Conservation (phyloP, 37 sponge, comb jelly and placozoan species). For the Trichoplax adhaerens region DNA sequence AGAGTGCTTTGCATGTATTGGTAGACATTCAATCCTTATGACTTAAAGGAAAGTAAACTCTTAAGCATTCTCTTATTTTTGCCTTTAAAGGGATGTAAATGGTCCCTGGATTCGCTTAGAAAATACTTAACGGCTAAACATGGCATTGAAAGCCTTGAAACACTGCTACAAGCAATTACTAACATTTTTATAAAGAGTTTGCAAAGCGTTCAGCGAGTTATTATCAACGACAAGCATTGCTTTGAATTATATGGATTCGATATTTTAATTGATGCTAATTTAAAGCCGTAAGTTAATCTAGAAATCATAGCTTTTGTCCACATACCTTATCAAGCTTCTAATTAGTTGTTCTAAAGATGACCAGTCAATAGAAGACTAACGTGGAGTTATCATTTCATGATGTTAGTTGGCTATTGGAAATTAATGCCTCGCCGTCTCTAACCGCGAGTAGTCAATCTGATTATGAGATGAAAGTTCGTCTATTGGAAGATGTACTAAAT, state of each 20-base stretch:
- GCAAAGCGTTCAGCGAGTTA: constrained; percentile 85
- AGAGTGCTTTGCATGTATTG: too few species aligned
- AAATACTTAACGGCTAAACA: constrained; percentile 61
- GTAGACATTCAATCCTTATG: too few species aligned
- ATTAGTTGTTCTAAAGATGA: background rate
- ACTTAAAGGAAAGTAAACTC: too few species aligned
- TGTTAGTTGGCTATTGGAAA: constrained; percentile 73
- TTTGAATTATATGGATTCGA: constrained; percentile 99
- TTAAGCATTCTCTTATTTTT: too few species aligned
- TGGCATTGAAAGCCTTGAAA: constrained; percentile 61
- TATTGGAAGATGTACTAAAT: constrained; percentile 86
- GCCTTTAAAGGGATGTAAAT: constrained; percentile 72
- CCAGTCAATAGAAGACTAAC: background rate
- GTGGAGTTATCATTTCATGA: background rate
- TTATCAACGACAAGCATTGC: constrained; percentile 98
- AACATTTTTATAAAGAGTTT: constrained; percentile 87
- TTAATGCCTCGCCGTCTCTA: constrained; percentile 95
- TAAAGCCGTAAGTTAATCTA: constrained; percentile 45
- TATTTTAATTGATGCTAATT: constrained; percentile 74
- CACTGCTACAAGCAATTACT: constrained; percentile 53
- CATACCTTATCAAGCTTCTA: too few species aligned
- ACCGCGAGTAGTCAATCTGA: constrained; percentile 96
- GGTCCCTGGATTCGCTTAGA: constrained; percentile 83
- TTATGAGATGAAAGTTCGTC: constrained; percentile 81
- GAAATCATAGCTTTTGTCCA: background rate